phyloP scores from a whole-genome alignment of 2,113 vertebrate species.

The Eublepharis macularius region DNA sequence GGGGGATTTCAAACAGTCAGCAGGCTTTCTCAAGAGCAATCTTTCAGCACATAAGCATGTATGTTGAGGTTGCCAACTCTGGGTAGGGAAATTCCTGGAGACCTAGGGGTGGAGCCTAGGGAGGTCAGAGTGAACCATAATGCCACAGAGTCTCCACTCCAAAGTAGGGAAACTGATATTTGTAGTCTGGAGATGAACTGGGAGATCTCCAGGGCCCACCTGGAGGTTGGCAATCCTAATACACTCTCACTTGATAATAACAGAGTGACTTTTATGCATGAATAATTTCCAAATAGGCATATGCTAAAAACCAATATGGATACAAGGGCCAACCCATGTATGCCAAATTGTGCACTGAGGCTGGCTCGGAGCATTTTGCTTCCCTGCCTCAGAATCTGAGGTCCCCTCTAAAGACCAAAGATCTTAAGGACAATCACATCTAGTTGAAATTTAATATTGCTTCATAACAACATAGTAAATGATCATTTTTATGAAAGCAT shows the following conservation, averaged over 20 bases:
- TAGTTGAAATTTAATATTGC: background rate
- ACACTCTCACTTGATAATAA: background rate
- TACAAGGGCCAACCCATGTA: background rate
- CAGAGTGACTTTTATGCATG: conserved; percentile 3
- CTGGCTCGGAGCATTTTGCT: conserved; percentile 13
- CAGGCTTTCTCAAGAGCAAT: no score
- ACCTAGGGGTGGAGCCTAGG: no score
- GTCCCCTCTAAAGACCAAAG: background rate
- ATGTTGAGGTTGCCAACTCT: no score
- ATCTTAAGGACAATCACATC: conserved; percentile 10
- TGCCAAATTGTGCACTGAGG: background rate
- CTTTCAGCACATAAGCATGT: no score
- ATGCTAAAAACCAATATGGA: background rate
- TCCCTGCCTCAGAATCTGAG: conserved; percentile 9
- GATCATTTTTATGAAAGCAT: conserved; percentile 23
- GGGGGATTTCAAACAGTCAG: no score
- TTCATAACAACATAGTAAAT: conserved; percentile 11
- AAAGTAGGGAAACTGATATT: no score
- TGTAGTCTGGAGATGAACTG: no score
- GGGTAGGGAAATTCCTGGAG: no score
- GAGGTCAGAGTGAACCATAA: no score
- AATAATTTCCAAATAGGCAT: conserved; percentile 1
- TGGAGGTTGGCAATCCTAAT: no score
- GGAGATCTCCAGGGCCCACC: no score
- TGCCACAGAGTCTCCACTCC: no score